Evolutionary conservation across 2,113 vertebrate species (phyloP).

Genomic region (Tragelaphus scriptus): DNA sequence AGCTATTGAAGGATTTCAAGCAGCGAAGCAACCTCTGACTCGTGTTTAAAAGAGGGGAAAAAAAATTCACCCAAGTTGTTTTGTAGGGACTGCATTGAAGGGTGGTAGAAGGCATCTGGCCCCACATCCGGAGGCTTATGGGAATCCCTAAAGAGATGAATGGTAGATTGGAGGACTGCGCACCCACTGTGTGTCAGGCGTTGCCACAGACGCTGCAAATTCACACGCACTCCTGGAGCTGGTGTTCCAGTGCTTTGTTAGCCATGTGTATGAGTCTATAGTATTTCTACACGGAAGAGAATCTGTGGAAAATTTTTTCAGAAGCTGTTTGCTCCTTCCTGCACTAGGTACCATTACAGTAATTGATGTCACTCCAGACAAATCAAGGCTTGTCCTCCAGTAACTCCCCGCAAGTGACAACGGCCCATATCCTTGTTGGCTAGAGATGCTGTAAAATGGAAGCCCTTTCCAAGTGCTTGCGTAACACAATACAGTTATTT

Average conservation of each 20-base stretch:
- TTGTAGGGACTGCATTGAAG: background rate
- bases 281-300: background rate
- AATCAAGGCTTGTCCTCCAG: background rate
- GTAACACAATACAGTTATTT: background rate
- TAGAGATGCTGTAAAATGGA: background rate
- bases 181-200: no score
- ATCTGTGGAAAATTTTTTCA: background rate
- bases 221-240: background rate
- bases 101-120: background rate
- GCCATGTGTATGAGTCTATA: background rate
- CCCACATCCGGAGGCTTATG: background rate
- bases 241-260: background rate
- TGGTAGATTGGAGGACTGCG: background rate
- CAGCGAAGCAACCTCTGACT: background rate
- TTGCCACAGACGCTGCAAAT: fast-evolving
- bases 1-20: background rate
- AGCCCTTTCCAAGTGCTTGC: background rate
- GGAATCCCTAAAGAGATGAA: background rate
- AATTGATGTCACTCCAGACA: background rate
- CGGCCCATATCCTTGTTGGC: background rate
- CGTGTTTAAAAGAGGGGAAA: background rate
- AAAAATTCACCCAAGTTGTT: background rate
- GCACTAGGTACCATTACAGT: background rate
- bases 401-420: background rate
- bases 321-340: background rate